Evolutionary conservation across 1,140 invertebrate species (phyloP), one percentile per base, ranked within the genome.

Genomic region (Aricia agestis): DNA sequence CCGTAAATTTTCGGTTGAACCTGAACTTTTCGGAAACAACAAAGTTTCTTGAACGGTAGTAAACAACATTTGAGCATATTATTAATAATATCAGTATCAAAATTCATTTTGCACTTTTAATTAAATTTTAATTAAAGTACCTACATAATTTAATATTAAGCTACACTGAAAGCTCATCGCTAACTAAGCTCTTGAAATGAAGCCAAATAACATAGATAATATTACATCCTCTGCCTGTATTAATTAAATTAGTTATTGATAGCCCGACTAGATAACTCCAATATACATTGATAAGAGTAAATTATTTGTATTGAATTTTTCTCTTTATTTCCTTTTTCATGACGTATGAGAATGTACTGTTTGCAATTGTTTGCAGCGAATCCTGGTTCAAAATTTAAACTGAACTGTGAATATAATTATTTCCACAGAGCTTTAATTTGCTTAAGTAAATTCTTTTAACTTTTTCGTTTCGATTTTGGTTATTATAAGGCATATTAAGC

Each of bases 221-320:
- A 52, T 52, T 52, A 52, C 45, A 52, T 15, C 45, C 45, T 52
- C 11, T 11, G 45, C 11, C 45, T 11, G 45, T 52, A 7, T 52
- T 52, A 52, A 52, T 52, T 52, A 52, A 52, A 52, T 52, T 15
- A 52, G 45, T 52, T 52, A 52, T 52, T 52, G 45, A 52, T 52
- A 52, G 9, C 13, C 32, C 36, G 36, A 36, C 7, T 52, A 52
- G 45, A 52, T 52, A 52, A 52, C 6, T 13, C 13, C 13, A 52
- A 52, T 52, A 52, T 15, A 52, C 3, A 52, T 52, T 52, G 45
- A 52, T 52, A 52, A 52, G 6, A 52, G 9, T 52, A 52, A 9
- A 13, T 42, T 13, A 52, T 9, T 45, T 1, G 9, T 13, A 52
- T 52, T 15, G 10, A 42, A 9, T 52, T 52, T 52, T 13, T 15